Evolutionary conservation across 2,797 vertebrate genomes (phyloP).

Genomic region (Micropoecilia bifurca): DNA sequence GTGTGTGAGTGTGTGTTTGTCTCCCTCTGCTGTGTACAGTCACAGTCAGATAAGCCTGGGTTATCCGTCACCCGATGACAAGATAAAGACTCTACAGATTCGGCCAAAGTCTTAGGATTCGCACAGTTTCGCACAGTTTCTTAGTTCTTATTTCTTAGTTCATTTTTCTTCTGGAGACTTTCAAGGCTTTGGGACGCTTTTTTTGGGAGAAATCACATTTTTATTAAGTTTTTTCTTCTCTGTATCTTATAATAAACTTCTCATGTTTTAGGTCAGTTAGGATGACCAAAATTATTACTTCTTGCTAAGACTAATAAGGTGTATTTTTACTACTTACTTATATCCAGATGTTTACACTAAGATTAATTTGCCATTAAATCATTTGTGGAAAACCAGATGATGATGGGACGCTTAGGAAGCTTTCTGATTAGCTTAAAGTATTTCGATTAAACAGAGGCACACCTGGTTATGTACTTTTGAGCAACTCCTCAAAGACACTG

Average conservation of each 20-base stretch:
- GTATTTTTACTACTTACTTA: not conserved
- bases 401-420: not conserved
- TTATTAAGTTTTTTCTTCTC: not conserved
- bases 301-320: not conserved
- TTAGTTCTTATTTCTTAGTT: too few species aligned
- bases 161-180: not conserved
- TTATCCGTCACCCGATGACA: not conserved
- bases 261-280: not conserved
- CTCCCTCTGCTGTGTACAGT: constrained; percentile 60
- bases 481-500: not conserved
- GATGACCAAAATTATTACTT: not conserved
- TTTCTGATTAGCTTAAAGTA: not conserved
- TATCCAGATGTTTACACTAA: not conserved
- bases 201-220: not conserved
- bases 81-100: not conserved
- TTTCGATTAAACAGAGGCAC: not conserved
- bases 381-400: not conserved
- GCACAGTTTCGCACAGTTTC: too few species aligned
- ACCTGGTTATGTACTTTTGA: not conserved
- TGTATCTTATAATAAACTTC: not conserved
- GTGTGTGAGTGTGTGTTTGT: constrained; percentile 45
- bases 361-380: not conserved
- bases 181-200: not conserved
- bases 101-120: not conserved
- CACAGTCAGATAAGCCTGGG: not conserved